Conservation (phyloP, 2,113 vertebrate genomes). For the Pseudorhombus dupliciocellatus region DNA sequence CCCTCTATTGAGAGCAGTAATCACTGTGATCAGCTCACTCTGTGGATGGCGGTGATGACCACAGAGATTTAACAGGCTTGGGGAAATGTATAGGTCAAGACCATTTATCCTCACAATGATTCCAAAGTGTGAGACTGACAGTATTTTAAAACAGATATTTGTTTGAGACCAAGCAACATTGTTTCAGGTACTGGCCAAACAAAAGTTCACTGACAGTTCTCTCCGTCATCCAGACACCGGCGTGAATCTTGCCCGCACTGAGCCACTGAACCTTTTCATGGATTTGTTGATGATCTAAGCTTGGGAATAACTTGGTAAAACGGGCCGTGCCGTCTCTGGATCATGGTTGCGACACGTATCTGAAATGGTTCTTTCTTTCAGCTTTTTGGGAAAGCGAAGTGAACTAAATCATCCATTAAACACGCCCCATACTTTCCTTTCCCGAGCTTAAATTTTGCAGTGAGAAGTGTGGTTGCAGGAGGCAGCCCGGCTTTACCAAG, state of each 20-base stretch:
- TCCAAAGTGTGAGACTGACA: not conserved
- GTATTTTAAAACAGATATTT: conserved; percentile 7
- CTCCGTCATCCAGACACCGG: conserved; percentile 21
- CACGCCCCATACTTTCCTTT: not conserved
- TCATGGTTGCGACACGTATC: not conserved
- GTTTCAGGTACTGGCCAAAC: conserved; percentile 24
- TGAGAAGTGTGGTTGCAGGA: conserved; percentile 14
- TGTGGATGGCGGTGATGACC: not conserved
- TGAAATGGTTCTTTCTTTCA: conserved; percentile 3
- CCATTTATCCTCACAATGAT: conserved; percentile 1
- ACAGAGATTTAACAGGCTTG: conserved; percentile 2
- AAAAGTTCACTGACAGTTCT: conserved; percentile 34
- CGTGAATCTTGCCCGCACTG: conserved; percentile 15
- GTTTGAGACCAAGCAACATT: conserved; percentile 6
- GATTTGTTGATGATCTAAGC: conserved; percentile 22
- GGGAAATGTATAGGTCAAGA: conserved; percentile 4
- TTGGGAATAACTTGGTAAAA: conserved; percentile 21
- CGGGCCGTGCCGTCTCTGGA: not conserved
- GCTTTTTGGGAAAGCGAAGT: conserved; percentile 15
- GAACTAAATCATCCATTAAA: conserved; percentile 17
- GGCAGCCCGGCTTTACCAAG: conserved; percentile 14
- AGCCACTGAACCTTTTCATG: conserved; percentile 29
- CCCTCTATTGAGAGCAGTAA: conserved; percentile 1
- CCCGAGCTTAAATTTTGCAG: conserved; percentile 8
- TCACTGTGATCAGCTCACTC: conserved; percentile 9